phyloP scores from a whole-genome alignment of 2,797 vertebrate species.

The Brotula barbata region DNA sequence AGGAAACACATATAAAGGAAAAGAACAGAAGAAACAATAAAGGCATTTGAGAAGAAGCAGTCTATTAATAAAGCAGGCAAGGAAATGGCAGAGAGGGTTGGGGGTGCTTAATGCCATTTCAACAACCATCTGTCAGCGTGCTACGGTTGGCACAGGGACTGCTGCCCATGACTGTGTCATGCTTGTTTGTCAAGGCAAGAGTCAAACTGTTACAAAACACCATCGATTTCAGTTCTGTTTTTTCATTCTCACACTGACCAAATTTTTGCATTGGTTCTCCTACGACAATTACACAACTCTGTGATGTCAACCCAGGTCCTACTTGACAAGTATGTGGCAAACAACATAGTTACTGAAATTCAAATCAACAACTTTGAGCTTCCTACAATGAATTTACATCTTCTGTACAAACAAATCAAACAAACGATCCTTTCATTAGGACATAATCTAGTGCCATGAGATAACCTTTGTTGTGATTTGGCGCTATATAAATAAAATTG shows the following conservation, averaged over 20 bases:
- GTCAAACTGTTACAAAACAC: slow-evolving; percentile 32
- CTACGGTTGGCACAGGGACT: slow-evolving; percentile 60
- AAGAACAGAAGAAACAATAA: slow-evolving; percentile 27
- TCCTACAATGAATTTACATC: background rate
- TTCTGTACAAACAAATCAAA: background rate
- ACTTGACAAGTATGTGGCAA: slow-evolving; percentile 1
- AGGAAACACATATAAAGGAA: slow-evolving; percentile 1
- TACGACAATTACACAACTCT: slow-evolving; percentile 17
- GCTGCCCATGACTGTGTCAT: slow-evolving; percentile 63
- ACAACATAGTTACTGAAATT: background rate
- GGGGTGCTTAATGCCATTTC: slow-evolving; percentile 56
- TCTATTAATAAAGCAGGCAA: slow-evolving; percentile 27
- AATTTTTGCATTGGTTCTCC: slow-evolving; percentile 18
- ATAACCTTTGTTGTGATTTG: too few species aligned
- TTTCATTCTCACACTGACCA: slow-evolving; percentile 33
- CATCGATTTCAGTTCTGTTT: slow-evolving; percentile 18
- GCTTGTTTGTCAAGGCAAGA: slow-evolving; percentile 56
- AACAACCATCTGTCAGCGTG: slow-evolving; percentile 70
- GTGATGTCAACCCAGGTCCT: slow-evolving; percentile 7
- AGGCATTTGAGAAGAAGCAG: slow-evolving; percentile 21
- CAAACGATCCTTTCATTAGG: slow-evolving; percentile 1
- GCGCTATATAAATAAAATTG: background rate
- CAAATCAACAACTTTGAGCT: background rate
- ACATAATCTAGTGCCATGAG: slow-evolving; percentile 6
- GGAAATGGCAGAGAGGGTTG: slow-evolving; percentile 26